These are phyloP conservation scores for Caenorhabditis becei DNA, from an alignment of 2,888 invertebrate genomes.

Conservation along the genomic window DNA sequence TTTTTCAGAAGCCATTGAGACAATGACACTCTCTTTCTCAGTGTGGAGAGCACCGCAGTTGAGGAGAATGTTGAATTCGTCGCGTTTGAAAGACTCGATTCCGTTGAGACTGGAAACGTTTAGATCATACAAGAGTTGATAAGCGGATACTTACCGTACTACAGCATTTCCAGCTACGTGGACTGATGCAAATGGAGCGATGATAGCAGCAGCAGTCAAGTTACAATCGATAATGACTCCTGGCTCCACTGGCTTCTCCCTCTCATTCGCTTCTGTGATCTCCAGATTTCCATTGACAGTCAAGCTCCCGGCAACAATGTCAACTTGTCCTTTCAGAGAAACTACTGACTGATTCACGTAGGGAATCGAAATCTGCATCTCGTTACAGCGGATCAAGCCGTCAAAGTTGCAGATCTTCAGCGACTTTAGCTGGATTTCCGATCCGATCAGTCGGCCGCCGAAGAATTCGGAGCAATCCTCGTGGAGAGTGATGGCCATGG, in stretches of 20 bases:
- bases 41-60: conserved; percentile 67
- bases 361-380: conserved; percentile 65
- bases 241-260: conserved; percentile 46
- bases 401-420: conserved; percentile 55
- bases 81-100: conserved; percentile 52
- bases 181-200: conserved; percentile 68
- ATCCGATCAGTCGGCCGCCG: conserved; percentile 64
- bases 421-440: conserved; percentile 54
- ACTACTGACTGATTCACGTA: conserved; percentile 64
- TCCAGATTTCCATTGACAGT: conserved; percentile 67
- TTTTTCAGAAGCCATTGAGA: conserved; percentile 56
- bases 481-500: conserved; percentile 62
- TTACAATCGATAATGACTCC: conserved; percentile 61
- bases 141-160: conserved; percentile 30
- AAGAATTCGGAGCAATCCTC: conserved; percentile 57
- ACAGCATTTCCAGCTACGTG: conserved; percentile 59
- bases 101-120: conserved; percentile 48
- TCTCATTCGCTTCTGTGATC: conserved; percentile 27
- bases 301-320: conserved; percentile 67
- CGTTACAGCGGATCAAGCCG: conserved; percentile 69
- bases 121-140: not conserved
- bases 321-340: conserved; percentile 64
- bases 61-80: conserved; percentile 66
- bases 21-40: conserved; percentile 48
- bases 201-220: conserved; percentile 65